These are phyloP conservation scores for Caenorhabditis sp. DNA, from an alignment of 2,888 invertebrate genomes.

Conservation along the genomic window DNA sequence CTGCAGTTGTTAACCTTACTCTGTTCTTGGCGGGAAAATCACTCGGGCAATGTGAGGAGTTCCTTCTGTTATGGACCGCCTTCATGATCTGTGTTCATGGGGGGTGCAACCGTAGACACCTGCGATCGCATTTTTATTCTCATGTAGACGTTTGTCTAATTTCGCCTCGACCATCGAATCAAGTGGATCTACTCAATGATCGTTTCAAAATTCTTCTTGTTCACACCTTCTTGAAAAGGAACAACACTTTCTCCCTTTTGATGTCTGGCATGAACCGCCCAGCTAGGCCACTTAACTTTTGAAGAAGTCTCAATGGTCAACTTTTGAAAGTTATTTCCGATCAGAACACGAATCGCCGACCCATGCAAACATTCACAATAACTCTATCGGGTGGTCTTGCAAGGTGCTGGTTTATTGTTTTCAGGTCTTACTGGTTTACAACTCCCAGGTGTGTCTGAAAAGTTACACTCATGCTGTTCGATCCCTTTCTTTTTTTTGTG, in stretches of 20 bases:
- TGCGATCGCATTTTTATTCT: no score
- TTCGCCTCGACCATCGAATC: not conserved
- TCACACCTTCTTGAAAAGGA: not conserved
- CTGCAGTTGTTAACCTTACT: no score
- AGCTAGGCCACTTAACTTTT: not conserved
- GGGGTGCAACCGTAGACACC: no score
- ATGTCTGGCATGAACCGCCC: not conserved
- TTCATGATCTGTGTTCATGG: no score
- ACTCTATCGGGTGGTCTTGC: not conserved
- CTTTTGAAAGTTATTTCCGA: slow-evolving; percentile 1
- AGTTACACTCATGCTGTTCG: slow-evolving; percentile 6
- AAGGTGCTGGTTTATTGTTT: no score
- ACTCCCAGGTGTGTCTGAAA: not conserved
- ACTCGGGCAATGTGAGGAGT: no score
- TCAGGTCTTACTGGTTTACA: not conserved
- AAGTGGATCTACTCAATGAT: not conserved
- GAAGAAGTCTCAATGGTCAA: not conserved
- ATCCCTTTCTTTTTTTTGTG: not conserved
- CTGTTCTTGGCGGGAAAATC: no score
- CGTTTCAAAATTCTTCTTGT: not conserved
- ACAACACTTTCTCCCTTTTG: not conserved
- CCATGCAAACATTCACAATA: not conserved
- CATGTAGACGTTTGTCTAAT: not conserved
- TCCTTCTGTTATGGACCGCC: no score
- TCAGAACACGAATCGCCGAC: not conserved